These are phyloP conservation scores for Callyntrura guangdongensis DNA, from an alignment of 2,888 invertebrate genomes.

Conservation along the genomic window DNA sequence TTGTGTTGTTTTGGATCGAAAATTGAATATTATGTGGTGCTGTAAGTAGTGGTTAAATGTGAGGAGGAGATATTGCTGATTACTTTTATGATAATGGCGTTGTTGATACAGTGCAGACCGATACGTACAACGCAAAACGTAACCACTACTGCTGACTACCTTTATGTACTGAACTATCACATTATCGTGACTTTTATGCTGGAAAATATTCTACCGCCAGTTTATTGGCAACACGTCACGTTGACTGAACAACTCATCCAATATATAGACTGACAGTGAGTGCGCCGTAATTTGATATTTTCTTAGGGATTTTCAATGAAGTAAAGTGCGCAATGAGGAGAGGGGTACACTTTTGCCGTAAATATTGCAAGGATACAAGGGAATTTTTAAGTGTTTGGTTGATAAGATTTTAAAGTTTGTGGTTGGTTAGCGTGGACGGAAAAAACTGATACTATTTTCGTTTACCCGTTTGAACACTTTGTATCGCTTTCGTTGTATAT, in stretches of 20 bases:
- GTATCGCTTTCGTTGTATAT: too few species aligned
- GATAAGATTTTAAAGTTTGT: not conserved
- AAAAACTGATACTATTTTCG: too few species aligned
- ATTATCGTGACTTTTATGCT: not conserved
- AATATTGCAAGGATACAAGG: not conserved
- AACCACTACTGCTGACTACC: not conserved
- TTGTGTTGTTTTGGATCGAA: slow-evolving; percentile 59
- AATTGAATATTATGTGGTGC: slow-evolving; percentile 66
- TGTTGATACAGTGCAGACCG: slow-evolving; percentile 19
- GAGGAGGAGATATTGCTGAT: slow-evolving; percentile 61
- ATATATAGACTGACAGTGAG: not conserved
- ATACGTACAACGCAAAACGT: too few species aligned
- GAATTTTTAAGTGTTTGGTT: not conserved
- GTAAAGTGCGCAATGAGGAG: not conserved
- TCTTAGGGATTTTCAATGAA: not conserved
- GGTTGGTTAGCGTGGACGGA: too few species aligned
- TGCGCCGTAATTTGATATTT: not conserved
- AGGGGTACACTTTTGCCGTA: not conserved
- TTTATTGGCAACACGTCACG: not conserved
- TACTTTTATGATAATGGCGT: slow-evolving; percentile 71
- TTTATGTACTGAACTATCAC: not conserved
- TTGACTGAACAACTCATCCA: slow-evolving; percentile 1
- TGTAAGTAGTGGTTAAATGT: slow-evolving; percentile 50
- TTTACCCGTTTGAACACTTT: too few species aligned
- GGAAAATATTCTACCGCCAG: slow-evolving; percentile 9